Base-by-base conservation (phyloP, 64 coral and sea anemone species). In the Acropora yongei region DNA sequence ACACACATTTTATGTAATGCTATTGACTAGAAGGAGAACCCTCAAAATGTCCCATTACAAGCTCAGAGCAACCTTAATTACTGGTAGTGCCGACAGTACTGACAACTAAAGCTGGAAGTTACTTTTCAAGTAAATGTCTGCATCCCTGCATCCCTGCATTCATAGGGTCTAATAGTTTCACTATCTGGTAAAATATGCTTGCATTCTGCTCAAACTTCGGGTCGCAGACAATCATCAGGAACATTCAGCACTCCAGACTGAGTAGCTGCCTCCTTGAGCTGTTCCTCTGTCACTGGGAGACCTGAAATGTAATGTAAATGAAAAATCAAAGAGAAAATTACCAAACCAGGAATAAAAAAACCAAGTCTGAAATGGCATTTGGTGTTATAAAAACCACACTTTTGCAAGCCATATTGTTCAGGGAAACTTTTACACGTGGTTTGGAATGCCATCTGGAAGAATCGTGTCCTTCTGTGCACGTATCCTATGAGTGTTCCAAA, bases 401-500 rank as follows among this genome's bases (percentile, higher is more conserved):
- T 82, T 48, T 92, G 58, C n/a, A 75, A 82, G 49, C 17, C 57
- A 41, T 92, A 87, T 17, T 86, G 73, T 44, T 79, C 82, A 68
- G 90, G 90, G 78, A 92, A 87, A 40, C 53, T 47, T 47, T 17
- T 87, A 92, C 7, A 92, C 55, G 47, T 80, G 90, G 16, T 79
- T 19, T 78, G 82, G 90, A 69, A 92, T 77, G 7, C 83, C 82
- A 49, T 92, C 86, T 66, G 90, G 74, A 49, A 92, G 43, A 65
- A 78, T 19, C 6, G 90, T 75, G 51, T 92, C 74, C 18, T 87
- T 92, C 50, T 75, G 83, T 39, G 40, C n/a, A 47, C 91, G 40
- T 1, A 87, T 75, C 87, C 83, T 93, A 42, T 87, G 90, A 42
- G 83, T 87, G 57, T 87, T 93, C 91, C 83, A 93, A 11, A 87